Conservation (phyloP, 2,888 invertebrate species). For the Resseliella maxima region DNA sequence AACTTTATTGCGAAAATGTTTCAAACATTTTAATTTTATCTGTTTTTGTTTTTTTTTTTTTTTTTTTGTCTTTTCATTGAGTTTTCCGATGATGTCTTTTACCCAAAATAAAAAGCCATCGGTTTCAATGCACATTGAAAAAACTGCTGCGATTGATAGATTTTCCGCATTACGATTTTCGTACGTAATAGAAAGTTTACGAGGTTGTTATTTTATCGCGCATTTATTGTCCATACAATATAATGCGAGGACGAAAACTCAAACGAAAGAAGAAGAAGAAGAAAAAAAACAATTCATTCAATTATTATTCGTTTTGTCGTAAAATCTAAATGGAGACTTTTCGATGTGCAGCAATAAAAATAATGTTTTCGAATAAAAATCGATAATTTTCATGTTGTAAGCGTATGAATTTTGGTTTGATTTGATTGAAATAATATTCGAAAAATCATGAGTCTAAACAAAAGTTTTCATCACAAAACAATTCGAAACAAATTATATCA, state of each 20-base stretch:
- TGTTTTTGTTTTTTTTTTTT: neutral
- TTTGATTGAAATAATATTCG: conserved; percentile 13
- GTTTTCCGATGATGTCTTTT: neutral
- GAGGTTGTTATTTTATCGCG: conserved; percentile 12
- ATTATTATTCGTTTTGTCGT: neutral
- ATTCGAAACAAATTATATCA: too few species aligned
- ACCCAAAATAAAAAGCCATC: neutral
- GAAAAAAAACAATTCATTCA: neutral
- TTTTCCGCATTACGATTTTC: neutral
- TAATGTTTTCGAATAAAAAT: conserved; percentile 6
- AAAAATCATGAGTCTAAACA: neutral
- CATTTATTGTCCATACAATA: neutral
- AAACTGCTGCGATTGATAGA: conserved; percentile 38
- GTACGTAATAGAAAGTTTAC: neutral
- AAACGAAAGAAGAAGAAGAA: too few species aligned
- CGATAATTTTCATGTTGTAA: neutral
- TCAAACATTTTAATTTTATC: conserved; percentile 16
- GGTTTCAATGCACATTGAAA: neutral
- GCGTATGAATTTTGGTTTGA: neutral
- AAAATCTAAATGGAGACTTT: neutral
- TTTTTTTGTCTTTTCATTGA: neutral
- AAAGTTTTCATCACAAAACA: neutral
- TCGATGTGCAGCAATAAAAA: neutral
- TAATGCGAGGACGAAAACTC: too few species aligned
- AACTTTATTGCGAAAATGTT: conserved; percentile 6